Evolutionary conservation across 2,113 vertebrate genomes (phyloP).

Genomic region (Nycticryphes semicollaris): DNA sequence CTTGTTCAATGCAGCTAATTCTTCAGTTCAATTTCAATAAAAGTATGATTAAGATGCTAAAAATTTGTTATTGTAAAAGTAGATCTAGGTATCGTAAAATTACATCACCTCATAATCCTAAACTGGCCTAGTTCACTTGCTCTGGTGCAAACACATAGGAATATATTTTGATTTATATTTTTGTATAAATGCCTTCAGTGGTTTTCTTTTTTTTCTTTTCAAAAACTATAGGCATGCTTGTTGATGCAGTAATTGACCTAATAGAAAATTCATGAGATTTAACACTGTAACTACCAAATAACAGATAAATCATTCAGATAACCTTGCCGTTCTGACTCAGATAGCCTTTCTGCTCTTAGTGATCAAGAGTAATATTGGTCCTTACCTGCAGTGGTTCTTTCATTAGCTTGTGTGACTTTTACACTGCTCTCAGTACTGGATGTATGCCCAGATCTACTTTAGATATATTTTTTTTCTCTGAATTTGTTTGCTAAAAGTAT

Average conservation of each 20-base stretch:
- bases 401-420: background rate
- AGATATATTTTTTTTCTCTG: background rate
- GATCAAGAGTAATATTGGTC: background rate
- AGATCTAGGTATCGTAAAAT: background rate
- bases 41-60: background rate
- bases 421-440: background rate
- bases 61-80: background rate
- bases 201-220: background rate
- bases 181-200: no score
- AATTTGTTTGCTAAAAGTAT: background rate
- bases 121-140: background rate
- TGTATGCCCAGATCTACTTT: background rate
- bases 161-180: background rate
- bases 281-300: background rate
- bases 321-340: background rate
- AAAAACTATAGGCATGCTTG: background rate
- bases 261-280: background rate
- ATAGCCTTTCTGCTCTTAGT: background rate
- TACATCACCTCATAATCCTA: background rate
- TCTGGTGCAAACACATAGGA: background rate
- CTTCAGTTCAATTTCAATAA: background rate
- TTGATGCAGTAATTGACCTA: background rate
- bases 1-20: background rate
- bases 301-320: background rate
- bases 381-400: background rate